Base-by-base conservation (phyloP, 2,797 vertebrate species). In the Coccyzus lansbergi region DNA sequence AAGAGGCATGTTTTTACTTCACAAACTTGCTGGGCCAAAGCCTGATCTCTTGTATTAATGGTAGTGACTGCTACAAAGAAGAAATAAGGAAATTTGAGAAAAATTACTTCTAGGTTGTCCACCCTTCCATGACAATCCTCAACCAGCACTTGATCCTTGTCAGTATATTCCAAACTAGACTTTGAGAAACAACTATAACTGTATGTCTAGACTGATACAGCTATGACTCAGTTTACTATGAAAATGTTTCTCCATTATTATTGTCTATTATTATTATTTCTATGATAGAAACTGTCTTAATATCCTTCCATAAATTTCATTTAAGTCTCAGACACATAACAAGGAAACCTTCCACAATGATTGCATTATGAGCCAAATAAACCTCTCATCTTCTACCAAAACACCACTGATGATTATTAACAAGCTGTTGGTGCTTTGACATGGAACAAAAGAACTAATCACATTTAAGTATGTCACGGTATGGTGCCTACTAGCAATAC, bases 361-460 rank as follows among this genome's bases (percentile, higher is more conserved):
- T 62, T 18, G 52, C n/a, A 63, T 20, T 3, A 84, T 13, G 63
- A 70, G 36, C 29, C 29, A 70, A 63, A 80, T 18, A 21, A 5
- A 0, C 0, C 5, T 7, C 25, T 55, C 15, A 28, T 38, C 11
- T 72, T 69, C 33, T 53, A 40, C 3, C 1, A 46, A 72, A 83
- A 10, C 20, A 53, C 44, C 1, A 38, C 6, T 64, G 33, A 34
- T 1, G 7, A 25, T 38, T 63, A 36, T n/a, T 76, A 77, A 76
- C 8, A 55, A 64, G 14, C 7, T 36, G 4, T 6, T 24, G 58
- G 26, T 49, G 29, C 16, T 48, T 48, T 76, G 42, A 34, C 3
- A 26, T 3, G 10, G 28, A 16, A 56, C 70, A 46, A 49, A 51
- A 77, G 9, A 85, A 26, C 12, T 49, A 36, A 64, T 24, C 26